Evolutionary conservation across 1,140 invertebrate genomes (phyloP), one percentile per base, ranked within the genome.

Genomic region (Pygmarrhopalites habei): DNA sequence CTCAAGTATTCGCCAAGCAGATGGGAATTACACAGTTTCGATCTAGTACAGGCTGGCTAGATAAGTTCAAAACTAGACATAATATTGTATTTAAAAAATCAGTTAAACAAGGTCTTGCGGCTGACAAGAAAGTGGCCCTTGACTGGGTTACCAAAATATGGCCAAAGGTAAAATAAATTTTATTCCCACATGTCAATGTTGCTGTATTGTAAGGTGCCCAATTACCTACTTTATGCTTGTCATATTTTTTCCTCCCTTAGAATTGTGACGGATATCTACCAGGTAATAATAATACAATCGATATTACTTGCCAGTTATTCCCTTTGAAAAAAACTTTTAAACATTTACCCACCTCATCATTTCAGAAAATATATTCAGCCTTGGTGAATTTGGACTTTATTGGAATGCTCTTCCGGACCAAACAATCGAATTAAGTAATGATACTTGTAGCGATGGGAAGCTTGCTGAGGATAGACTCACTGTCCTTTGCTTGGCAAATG

Each of bases 381-480:
- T 28, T 17, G 57, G 59, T 35, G 62, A 64, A 47, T 28, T 59
- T 7, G 62, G 47, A 1, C 12, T 64, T 5, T 64, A 59, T 25
- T 64, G 53, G n/a, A 64, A 51, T 21, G 62, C 62, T 35, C 19
- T 52, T 14, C 62, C 62, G 12, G 56, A 59, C 1, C 15, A 53
- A 29, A 41, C 28, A 23, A 5, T 14, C 12, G 23, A 43, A 25
- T 35, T 64, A 23, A 39, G n/a, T 15, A 17, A 7, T n/a, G 62
- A 64, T 10, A 59, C 57, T 7, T 64, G 62, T 44, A 56, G 55
- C 26, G 39, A 66, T 44, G 70, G 73, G n/a, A 73, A 75, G 64
- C 28, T 66, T 46, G 62, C 58, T 3, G 73, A 73, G 64, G 72
- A 74, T 10, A 39, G 73, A 21, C 56, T 75, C 0, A 75, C 73